phyloP scores from a whole-genome alignment of 2,888 invertebrate genomes.

The Pseudoips prasinana region DNA sequence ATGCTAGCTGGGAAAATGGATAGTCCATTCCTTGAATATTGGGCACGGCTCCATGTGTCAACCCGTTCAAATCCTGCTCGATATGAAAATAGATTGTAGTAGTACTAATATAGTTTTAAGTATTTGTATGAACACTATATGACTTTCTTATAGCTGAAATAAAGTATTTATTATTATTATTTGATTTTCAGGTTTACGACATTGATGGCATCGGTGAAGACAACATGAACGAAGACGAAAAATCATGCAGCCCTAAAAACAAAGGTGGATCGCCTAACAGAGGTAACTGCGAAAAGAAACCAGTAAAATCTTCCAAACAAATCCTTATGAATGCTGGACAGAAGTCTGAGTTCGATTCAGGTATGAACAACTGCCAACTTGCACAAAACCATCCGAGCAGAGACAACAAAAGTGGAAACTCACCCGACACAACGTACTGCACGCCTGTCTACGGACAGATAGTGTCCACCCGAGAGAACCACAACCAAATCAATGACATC shows the following conservation, averaged over 20 bases:
- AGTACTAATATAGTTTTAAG: too few relatives aligned
- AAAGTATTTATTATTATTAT: too few relatives aligned
- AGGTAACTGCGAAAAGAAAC: conserved; percentile 49
- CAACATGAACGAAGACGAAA: conserved; percentile 62
- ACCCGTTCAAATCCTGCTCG: too few relatives aligned
- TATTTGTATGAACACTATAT: too few relatives aligned
- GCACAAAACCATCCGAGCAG: conserved; percentile 49
- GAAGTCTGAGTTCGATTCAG: conserved; percentile 75
- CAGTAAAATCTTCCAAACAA: conserved; percentile 72
- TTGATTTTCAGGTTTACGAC: conserved; percentile 63
- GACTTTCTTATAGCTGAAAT: too few relatives aligned
- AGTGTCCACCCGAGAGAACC: conserved; percentile 72
- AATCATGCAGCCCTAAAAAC: conserved; percentile 21
- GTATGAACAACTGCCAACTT: conserved; percentile 74
- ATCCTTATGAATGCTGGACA: conserved; percentile 75
- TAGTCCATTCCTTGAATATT: too few relatives aligned
- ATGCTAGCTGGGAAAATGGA: too few relatives aligned
- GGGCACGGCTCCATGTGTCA: too few relatives aligned
- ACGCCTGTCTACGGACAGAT: conserved; percentile 76
- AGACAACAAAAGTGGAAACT: conserved; percentile 50
- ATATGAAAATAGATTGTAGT: too few relatives aligned
- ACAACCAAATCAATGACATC: conserved; percentile 75
- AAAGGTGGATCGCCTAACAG: conserved; percentile 45
- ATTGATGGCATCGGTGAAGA: conserved; percentile 73
- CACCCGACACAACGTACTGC: conserved; percentile 71